Percentiles rank a stretch among this genome's conserved stretches.
Conservation (phyloP, 2,113 vertebrate genomes). For the Lichenostomus cassidix region DNA sequence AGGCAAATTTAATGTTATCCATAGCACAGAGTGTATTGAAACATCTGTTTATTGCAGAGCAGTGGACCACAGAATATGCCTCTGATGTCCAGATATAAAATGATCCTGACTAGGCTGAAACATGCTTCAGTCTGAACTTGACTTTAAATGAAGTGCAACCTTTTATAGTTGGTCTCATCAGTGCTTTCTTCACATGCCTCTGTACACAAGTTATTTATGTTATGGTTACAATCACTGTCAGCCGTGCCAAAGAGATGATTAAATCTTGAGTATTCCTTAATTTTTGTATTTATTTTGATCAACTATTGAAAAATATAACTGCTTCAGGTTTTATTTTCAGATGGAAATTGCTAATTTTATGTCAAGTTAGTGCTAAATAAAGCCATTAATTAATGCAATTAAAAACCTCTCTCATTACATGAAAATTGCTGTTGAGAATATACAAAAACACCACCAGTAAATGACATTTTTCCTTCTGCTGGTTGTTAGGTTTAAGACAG, state of each 20-base stretch:
- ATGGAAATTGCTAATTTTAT: not conserved
- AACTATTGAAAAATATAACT: not conserved
- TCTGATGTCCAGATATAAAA: slow-evolving; percentile 46
- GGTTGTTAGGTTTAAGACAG: not conserved
- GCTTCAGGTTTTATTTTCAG: not conserved
- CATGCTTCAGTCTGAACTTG: not conserved
- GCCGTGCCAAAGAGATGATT: not conserved
- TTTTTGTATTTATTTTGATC: slow-evolving; percentile 34
- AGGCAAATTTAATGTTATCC: slow-evolving; percentile 32
- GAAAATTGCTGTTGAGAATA: not conserved
- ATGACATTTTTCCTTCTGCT: not conserved
- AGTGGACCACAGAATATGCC: slow-evolving; percentile 50
- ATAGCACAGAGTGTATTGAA: slow-evolving; percentile 38
- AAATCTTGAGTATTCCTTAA: not conserved
- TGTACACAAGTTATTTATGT: slow-evolving; percentile 31
- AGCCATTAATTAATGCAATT: not conserved
- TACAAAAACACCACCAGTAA: not conserved
- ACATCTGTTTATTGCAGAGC: slow-evolving; percentile 63
- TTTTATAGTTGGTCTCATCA: not conserved
- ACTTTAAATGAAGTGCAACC: slow-evolving; percentile 39
- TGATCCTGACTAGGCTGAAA: not conserved
- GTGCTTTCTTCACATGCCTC: not conserved
- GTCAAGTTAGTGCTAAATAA: slow-evolving; percentile 9
- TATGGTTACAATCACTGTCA: not conserved
- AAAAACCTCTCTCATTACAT: not conserved